These are phyloP conservation scores for Portevinia maculata DNA, from an alignment of 2,888 invertebrate genomes.

Conservation along the genomic window DNA sequence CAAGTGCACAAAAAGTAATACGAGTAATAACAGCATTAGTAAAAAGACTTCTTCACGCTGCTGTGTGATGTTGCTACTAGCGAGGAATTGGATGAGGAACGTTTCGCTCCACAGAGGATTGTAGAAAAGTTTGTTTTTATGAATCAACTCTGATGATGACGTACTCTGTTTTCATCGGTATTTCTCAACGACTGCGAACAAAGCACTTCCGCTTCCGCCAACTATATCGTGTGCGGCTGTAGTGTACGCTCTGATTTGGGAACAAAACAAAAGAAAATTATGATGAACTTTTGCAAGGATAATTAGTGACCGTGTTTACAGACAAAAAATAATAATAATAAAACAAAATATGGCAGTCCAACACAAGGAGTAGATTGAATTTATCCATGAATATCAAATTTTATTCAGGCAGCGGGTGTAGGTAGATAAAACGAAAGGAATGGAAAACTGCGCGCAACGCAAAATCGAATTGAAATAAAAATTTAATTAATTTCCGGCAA, in stretches of 20 bases:
- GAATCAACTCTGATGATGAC: conserved; percentile 17
- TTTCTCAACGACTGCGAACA: conserved; percentile 7
- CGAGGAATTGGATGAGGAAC: neutral
- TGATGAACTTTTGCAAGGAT: conserved; percentile 37
- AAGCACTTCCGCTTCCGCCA: neutral
- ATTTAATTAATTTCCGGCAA: conserved; percentile 59
- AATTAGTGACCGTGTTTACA: conserved; percentile 47
- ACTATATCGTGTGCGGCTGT: neutral
- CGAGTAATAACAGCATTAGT: conserved; percentile 58
- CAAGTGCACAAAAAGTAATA: conserved; percentile 44
- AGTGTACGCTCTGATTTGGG: conserved; percentile 24
- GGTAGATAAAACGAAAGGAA: neutral
- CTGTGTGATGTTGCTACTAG: neutral
- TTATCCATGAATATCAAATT: neutral
- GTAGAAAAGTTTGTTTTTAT: conserved; percentile 14
- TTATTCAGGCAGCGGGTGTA: neutral
- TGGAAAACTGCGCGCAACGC: neutral
- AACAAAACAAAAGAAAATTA: conserved; percentile 26
- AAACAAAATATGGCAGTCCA: conserved; percentile 22
- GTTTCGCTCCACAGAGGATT: neutral
- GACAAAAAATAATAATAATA: neutral
- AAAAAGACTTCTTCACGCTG: conserved; percentile 42
- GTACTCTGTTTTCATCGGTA: conserved; percentile 15
- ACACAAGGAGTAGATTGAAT: conserved; percentile 36
- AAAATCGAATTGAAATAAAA: conserved; percentile 56